Evolutionary conservation across 2,888 invertebrate species (phyloP), one percentile per base, ranked within the genome.

Genomic region (Sussaba pulchella): DNA sequence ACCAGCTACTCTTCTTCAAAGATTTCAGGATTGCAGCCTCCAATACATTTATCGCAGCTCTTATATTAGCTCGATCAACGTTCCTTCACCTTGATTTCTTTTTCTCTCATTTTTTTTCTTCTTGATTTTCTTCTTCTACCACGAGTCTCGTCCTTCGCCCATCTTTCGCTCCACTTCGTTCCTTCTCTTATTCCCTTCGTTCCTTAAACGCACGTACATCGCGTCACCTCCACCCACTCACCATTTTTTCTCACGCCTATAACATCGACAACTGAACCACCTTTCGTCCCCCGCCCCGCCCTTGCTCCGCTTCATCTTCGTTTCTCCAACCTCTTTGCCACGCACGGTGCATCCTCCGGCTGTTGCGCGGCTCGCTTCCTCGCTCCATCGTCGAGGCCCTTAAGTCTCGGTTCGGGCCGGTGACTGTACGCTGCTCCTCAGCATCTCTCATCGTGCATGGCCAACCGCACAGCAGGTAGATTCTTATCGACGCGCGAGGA

Each of bases 171-270:
- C 21, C 21, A 39, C 19, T 61, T 61, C 39, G 61, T 21, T 39
- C 41, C 6, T 6, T 31, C 31, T 39, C 39, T 61, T 41, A 41
- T 57, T 54, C 57, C 36, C n/a, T 9, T 43, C 50, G 39, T 39
- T 19, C 31, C 45, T 36, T 73, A 26, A 3, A 41, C 57, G 64
- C 61, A 45, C 41, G 54, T 52, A 63, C 17, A 36, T 52, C 52
- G 26, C 69, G 24, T 69, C 47, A 50, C 47, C 52, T 69, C 72
- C 78, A 73, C 73, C 78, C 66, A 79, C 79, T 79, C 43, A 41
- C 17, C 19, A 64, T 73, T 78, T 76, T 78, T 78, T 78, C 78
- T 78, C 78, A 78, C 78, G 78, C 78, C 73, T 52, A 69, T 69
- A n/a, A 52, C 72, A 69, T 61, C 59, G 66, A 52, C 36, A 52